Evolutionary conservation across 2,888 invertebrate species (phyloP).

Genomic region (Ellobium chinense): DNA sequence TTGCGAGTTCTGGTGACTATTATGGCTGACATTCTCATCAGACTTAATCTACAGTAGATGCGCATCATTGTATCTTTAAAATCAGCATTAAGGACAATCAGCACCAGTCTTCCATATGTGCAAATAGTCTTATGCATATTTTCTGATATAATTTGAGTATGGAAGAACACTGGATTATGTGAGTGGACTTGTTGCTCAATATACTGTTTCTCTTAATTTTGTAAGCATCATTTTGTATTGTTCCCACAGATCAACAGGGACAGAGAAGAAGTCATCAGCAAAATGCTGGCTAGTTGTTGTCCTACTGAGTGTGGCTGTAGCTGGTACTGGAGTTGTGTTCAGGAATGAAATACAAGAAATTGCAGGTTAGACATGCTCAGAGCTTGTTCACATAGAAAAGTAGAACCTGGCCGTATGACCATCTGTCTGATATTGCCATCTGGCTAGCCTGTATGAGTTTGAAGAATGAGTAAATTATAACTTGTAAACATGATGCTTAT

Average conservation of each 20-base stretch:
- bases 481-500: not conserved
- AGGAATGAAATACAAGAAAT: conserved; percentile 17
- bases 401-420: not conserved
- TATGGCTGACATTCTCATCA: too few species aligned
- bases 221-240: not conserved
- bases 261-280: not conserved
- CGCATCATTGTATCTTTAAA: too few species aligned
- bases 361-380: not conserved
- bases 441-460: too few species aligned
- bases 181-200: too few species aligned
- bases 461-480: too few species aligned
- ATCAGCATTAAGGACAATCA: too few species aligned
- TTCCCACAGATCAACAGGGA: not conserved
- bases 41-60: too few species aligned
- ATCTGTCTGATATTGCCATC: not conserved
- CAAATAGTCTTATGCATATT: too few species aligned
- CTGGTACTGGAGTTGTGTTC: not conserved
- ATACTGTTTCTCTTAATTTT: not conserved
- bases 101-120: too few species aligned
- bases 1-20: too few species aligned
- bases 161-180: too few species aligned
- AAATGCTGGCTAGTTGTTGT: not conserved
- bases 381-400: not conserved
- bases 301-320: not conserved
- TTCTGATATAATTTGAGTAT: too few species aligned